Percentiles rank a stretch among this genome's conserved stretches.
Conservation (phyloP, 2,888 invertebrate genomes). For the Lithodes maja region DNA sequence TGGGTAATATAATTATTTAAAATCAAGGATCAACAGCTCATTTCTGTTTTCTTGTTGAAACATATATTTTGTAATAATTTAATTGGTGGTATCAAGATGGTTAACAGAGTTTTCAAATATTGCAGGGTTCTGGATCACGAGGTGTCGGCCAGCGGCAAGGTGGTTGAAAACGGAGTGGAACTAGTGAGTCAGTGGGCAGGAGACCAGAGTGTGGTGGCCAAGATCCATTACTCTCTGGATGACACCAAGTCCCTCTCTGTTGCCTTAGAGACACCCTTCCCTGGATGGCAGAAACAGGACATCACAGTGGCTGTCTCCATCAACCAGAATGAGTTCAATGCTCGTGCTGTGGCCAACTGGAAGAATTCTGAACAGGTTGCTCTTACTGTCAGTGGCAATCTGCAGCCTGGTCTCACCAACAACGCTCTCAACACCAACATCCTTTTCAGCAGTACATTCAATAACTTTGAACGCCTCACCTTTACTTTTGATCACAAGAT, state of each 20-base stretch:
- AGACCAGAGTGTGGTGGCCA: slow-evolving; percentile 31
- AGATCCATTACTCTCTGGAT: slow-evolving; percentile 33
- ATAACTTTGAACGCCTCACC: slow-evolving; percentile 36
- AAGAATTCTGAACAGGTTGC: slow-evolving; percentile 49
- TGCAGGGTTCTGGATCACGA: slow-evolving; percentile 34
- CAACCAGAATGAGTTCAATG: slow-evolving; percentile 12
- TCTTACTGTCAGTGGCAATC: slow-evolving; percentile 26
- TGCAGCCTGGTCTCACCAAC: slow-evolving; percentile 27
- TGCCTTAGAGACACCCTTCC: slow-evolving; percentile 54
- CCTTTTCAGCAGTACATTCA: slow-evolving; percentile 41
- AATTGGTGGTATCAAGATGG: too few relatives aligned
- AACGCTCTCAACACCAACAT: slow-evolving; percentile 20
- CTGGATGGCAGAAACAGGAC: slow-evolving; percentile 60
- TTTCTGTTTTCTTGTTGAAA: not conserved
- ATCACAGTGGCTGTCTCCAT: slow-evolving; percentile 26
- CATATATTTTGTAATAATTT: not conserved
- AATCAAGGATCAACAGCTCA: not conserved
- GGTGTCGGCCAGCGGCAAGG: not conserved
- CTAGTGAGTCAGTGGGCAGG: slow-evolving; percentile 44
- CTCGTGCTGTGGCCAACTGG: slow-evolving; percentile 46
- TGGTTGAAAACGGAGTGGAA: slow-evolving; percentile 31
- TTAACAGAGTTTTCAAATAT: too few relatives aligned
- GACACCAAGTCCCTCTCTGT: slow-evolving; percentile 33
- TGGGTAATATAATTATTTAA: not conserved
- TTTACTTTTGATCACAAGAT: slow-evolving; percentile 47